Base-by-base conservation (phyloP, 2,797 vertebrate genomes). In the Pterois miles region DNA sequence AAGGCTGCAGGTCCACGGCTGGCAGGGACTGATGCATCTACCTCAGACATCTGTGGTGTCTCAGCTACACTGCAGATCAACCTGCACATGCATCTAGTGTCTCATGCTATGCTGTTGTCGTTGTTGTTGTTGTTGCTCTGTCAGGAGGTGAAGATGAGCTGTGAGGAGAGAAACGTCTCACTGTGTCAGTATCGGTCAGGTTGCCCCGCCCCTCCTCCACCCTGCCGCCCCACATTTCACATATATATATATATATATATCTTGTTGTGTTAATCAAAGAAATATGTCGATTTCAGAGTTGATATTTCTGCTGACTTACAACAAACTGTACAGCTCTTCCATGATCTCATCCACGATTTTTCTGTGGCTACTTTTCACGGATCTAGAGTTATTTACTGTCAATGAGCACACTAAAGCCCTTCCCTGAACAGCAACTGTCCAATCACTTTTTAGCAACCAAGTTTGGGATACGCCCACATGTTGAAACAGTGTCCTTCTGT, bases 1-100 rank as follows among this genome's bases (percentile, higher is more conserved):
- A 36, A 64, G 65, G 53, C 78, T 78, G 69, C 63, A 81, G 76
- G 80, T 79, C 79, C 64, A 76, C 69, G 71, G 69, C 65, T 81
- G 64, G 52, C 25, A 16, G 57, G 57, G 46, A 53, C 78, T 77
- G 57, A 52, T 82, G 65, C 65, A 71, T 79, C 72, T 57, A 43
- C 77, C 71, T 80, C 52, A 34, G 33, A 65, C 78, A 78, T 85
- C 71, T 80, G 78, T 36, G 71, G 60, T 62, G 65, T 72, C 53
- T 88, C 38, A 72, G 70, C 68, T 74, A 48, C 69, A 54, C 60
- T 71, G 40, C 43, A 64, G 8, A 65, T 75, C 52, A 43, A 59
- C 10, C 59, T 63, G 58, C 63, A 40, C 71, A 75, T 80, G 74
- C 34, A 62, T 65, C 83, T 74, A 40, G 16, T 65, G 66, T 85